Percentiles rank a stretch among this genome's conserved stretches.
These are phyloP conservation scores for Chrysolina haemoptera DNA, from an alignment of 2,888 invertebrate species.

Conservation along the genomic window DNA sequence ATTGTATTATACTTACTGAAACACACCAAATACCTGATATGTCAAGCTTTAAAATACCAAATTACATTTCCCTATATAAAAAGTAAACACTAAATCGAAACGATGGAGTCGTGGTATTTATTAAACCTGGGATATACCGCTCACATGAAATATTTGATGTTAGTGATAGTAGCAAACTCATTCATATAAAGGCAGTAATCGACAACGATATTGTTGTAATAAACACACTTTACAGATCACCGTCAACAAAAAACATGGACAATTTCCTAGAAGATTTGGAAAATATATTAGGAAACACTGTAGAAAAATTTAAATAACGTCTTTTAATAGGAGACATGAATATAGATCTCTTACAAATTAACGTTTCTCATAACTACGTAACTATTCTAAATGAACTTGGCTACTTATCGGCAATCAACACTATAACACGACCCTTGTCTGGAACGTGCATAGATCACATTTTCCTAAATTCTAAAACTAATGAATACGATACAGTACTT, in stretches of 20 bases:
- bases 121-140: too few relatives aligned
- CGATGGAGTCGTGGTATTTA: too few relatives aligned
- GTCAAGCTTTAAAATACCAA: too few relatives aligned
- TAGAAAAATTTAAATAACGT: neutral
- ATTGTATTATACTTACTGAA: too few relatives aligned
- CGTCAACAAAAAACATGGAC: neutral
- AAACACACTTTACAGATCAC: neutral
- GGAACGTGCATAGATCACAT: neutral
- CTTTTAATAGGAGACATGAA: slow-evolving; percentile 14
- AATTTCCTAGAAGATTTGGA: neutral
- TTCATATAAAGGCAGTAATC: too few relatives aligned
- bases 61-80: too few relatives aligned
- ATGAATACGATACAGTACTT: slow-evolving; percentile 16
- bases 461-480: slow-evolving; percentile 9
- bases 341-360: neutral
- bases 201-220: too few relatives aligned
- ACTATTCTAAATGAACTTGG: slow-evolving; percentile 8
- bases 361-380: neutral
- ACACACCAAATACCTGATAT: too few relatives aligned
- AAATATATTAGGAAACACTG: neutral
- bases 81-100: too few relatives aligned
- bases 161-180: too few relatives aligned
- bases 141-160: too few relatives aligned
- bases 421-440: neutral
- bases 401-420: neutral